Evolutionary conservation across 2,888 invertebrate species (phyloP).

Genomic region (Prosapia bicincta): DNA sequence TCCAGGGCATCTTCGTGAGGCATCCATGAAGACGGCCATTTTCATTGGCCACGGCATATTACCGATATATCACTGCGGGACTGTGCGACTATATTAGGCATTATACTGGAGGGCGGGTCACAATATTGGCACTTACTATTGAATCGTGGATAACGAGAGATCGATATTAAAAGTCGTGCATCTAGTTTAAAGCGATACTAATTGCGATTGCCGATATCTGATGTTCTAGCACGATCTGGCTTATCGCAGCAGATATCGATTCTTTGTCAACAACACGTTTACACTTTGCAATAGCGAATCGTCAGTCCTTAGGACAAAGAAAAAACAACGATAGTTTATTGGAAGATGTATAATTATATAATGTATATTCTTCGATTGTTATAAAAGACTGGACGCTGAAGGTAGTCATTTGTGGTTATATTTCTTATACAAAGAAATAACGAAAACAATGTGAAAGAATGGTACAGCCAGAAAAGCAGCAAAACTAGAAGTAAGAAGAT

Average conservation of each 20-base stretch:
- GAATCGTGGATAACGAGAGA: background rate
- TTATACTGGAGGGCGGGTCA: background rate
- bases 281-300: background rate
- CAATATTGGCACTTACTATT: background rate
- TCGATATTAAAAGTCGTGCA: slow-evolving; percentile 2
- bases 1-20: background rate
- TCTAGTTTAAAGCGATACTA: background rate
- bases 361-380: too few relatives aligned
- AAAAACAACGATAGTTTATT: too few relatives aligned
- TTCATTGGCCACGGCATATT: background rate
- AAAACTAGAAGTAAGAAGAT: too few relatives aligned
- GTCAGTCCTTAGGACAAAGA: too few relatives aligned
- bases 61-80: background rate
- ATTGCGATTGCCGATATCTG: background rate
- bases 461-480: too few relatives aligned
- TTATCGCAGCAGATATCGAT: background rate
- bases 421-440: too few relatives aligned
- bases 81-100: background rate
- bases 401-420: too few relatives aligned
- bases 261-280: background rate
- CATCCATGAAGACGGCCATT: background rate
- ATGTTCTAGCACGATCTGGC: background rate
- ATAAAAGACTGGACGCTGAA: too few relatives aligned
- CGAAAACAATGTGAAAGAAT: too few relatives aligned
- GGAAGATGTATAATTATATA: too few relatives aligned